Evolutionary conservation across 2,888 invertebrate species (phyloP).

Genomic region (Myathropa florea): DNA sequence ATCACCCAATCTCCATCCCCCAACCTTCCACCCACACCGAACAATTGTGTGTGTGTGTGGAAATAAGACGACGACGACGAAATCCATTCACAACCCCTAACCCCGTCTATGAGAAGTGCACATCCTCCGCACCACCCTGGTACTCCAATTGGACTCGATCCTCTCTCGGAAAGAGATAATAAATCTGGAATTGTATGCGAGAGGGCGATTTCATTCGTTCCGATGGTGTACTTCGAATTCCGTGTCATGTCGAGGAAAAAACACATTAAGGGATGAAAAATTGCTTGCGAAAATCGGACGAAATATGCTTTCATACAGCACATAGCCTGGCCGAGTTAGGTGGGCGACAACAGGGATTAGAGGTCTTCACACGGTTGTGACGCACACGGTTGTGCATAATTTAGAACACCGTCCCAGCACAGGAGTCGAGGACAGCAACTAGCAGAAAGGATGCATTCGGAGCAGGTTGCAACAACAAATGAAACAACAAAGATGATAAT

Average conservation of each 20-base stretch:
- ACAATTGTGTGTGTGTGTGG: not conserved
- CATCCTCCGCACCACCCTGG: not conserved
- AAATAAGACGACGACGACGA: slow-evolving; percentile 4
- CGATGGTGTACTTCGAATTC: slow-evolving; percentile 31
- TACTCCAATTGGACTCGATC: slow-evolving; percentile 38
- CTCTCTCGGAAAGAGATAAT: slow-evolving; percentile 53
- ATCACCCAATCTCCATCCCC: not conserved
- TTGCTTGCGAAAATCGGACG: slow-evolving; percentile 40
- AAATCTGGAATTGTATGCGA: slow-evolving; percentile 51
- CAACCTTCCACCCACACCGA: not conserved
- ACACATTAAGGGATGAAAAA: slow-evolving; percentile 68
- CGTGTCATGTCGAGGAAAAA: slow-evolving; percentile 53
- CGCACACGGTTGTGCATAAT: not conserved
- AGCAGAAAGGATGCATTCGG: slow-evolving; percentile 1
- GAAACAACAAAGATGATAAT: not conserved
- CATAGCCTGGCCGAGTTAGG: not conserved
- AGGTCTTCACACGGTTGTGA: slow-evolving; percentile 28
- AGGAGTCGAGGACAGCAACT: too few species aligned
- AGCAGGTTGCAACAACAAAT: not conserved
- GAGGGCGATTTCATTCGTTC: slow-evolving; percentile 22
- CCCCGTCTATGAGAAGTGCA: not conserved
- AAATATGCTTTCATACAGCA: slow-evolving; percentile 46
- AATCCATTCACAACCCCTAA: not conserved
- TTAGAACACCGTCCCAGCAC: too few species aligned
- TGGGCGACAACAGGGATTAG: slow-evolving; percentile 29